Base-by-base conservation (phyloP, 2,797 vertebrate species). In the Oceanodroma leucorhoa region DNA sequence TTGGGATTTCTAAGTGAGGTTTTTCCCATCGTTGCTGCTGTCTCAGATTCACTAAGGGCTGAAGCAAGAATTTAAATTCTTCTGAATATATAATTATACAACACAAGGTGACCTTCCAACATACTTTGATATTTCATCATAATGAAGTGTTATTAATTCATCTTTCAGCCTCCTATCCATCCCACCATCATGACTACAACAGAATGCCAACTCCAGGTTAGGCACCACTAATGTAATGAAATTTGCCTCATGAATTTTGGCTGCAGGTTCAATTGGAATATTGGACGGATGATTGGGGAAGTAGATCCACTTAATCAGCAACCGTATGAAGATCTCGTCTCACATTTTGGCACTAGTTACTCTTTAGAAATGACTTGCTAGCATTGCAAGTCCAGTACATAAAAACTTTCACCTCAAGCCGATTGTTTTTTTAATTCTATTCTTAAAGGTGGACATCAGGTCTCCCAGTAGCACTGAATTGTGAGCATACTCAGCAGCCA, bases 1-100 rank as follows among this genome's bases (percentile, higher is more conserved):
- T 95, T 98, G 97, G 97, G 98, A 97, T 97, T 98, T 98, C 98
- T 96, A 95, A 96, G 97, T 96, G 98, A 97, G 97, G 97, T 97
- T 98, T 98, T 97, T 96, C 97, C 96, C 97, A 97, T 95, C 97
- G 38, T 76, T 97, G 97, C 34, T 89, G 83, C 97, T 98, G 97
- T 97, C 97, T 97, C 97, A 97, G 95, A 97, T 92, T 97, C 96
- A 97, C 97, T 97, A 95, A 97, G 94, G 96, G 90, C 90, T 97
- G 97, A 95, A 97, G 97, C 95, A 94, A 97, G 96, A 91, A 93
- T 95, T 94, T 93, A 92, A 89, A 89, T 92, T 95, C n/a, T 94
- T 97, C 82, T 95, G 72, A 73, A 88, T 95, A 64, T 48, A 24
- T 89, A 94, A 94, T 91, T 90, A 75, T 43, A 72, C 54, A 93